phyloP scores from a whole-genome alignment of 2,113 vertebrate species.

The Bos taurus region ARS-UCD2.0 NC_037329.1:116050001-116050500 shows the following conservation, averaged over 20 bases:
- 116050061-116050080: not conserved
- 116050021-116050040: not conserved
- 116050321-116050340: not conserved
- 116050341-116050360: not conserved
- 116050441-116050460: not conserved
- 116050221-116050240: rapidly evolving
- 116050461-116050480: not conserved
- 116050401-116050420: not conserved
- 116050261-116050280: not conserved
- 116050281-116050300: not conserved
- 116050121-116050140: not conserved
- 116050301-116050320: not conserved
- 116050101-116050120: not conserved
- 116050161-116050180: not conserved
- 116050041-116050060: not conserved
- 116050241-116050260: not conserved
- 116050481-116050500: not conserved
- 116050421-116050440: not conserved
- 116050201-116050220: not conserved
- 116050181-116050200: not conserved
- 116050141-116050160: not conserved
- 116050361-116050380: not conserved
- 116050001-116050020: not conserved
- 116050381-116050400: not conserved
- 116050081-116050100: not conserved